Evolutionary conservation across 2,888 invertebrate species (phyloP).

Genomic region (Hirudinaria manillensis): DNA sequence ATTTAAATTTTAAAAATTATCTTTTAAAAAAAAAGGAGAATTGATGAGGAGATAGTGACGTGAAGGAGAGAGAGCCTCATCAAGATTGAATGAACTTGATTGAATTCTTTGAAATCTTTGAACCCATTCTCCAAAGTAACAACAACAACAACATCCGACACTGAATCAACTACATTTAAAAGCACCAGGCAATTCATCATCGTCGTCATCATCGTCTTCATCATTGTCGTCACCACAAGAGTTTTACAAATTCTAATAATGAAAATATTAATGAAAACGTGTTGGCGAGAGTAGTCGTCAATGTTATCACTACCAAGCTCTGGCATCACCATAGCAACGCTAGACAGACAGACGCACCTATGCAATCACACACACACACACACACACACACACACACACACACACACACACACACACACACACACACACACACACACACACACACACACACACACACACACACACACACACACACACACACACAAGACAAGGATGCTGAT

Average conservation of each 20-base stretch:
- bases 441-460: neutral
- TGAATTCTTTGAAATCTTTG: too few species aligned
- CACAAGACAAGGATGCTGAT: too few species aligned
- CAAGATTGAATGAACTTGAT: too few species aligned
- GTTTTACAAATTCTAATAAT: too few species aligned
- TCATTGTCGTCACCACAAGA: neutral
- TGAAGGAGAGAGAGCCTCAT: too few species aligned
- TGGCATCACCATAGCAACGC: neutral
- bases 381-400: neutral
- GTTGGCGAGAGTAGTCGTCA: neutral
- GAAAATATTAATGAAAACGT: too few species aligned
- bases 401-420: neutral
- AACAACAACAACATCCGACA: too few species aligned
- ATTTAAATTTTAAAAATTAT: too few species aligned
- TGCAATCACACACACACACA: slow-evolving; percentile 1
- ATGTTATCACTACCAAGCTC: neutral
- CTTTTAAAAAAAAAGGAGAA: too few species aligned
- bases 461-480: neutral
- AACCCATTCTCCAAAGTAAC: too few species aligned
- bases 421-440: neutral
- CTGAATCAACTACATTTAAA: neutral
- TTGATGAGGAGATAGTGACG: too few species aligned
- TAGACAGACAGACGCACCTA: neutral
- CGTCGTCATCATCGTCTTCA: neutral
- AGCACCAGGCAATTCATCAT: neutral